Percentiles rank a stretch among this genome's conserved stretches.
These are phyloP conservation scores for Pelecanoides urinatrix DNA, from an alignment of 2,113 vertebrate genomes.

Conservation along the genomic window DNA sequence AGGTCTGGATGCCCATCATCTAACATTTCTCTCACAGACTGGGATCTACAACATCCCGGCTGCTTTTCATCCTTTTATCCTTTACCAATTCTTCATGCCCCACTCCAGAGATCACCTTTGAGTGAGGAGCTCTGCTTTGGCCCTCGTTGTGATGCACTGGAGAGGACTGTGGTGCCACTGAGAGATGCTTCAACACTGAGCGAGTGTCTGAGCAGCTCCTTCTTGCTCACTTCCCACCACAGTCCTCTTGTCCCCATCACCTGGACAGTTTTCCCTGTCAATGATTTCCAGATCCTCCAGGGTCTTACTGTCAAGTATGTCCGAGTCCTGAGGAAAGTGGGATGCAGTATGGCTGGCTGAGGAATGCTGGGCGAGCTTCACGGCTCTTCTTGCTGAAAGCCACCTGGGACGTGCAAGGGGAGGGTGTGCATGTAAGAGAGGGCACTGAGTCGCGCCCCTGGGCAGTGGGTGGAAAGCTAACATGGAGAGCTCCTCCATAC, in stretches of 20 bases:
- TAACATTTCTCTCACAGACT: background rate
- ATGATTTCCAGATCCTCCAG: background rate
- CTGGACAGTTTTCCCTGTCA: background rate
- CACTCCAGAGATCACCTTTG: background rate
- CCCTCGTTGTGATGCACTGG: fast-evolving
- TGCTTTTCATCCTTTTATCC: background rate
- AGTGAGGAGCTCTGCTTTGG: background rate
- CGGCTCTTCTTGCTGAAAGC: background rate
- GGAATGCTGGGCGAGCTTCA: background rate
- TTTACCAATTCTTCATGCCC: background rate
- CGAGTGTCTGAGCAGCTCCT: fast-evolving
- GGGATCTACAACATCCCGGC: background rate
- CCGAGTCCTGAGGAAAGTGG: fast-evolving
- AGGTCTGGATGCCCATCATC: background rate
- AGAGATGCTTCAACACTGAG: background rate
- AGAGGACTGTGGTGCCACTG: background rate
- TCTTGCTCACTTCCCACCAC: background rate
- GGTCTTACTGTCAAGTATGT: background rate
- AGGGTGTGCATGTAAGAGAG: background rate
- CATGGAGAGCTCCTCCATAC: background rate
- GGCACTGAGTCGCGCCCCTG: background rate
- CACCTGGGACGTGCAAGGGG: background rate
- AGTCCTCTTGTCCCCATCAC: background rate
- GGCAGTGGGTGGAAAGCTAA: background rate
- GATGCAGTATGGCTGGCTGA: background rate